phyloP scores from a whole-genome alignment of 2,797 vertebrate genomes.

The Coilia nasus region DNA sequence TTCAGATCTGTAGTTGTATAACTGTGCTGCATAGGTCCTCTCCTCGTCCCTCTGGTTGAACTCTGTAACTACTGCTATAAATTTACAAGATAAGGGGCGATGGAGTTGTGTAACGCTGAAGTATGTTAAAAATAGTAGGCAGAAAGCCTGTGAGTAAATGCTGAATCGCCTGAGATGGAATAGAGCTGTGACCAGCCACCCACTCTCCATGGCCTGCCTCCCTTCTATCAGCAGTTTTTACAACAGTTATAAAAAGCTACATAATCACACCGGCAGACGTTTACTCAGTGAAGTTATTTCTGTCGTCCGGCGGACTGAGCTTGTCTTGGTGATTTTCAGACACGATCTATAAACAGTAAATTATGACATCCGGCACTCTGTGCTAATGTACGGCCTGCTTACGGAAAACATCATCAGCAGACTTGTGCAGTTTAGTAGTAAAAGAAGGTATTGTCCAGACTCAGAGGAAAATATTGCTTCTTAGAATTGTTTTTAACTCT shows the following conservation, averaged over 20 bases:
- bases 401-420: not conserved
- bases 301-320: not conserved
- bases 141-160: not conserved
- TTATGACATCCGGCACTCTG: not conserved
- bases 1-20: not conserved
- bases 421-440: not conserved
- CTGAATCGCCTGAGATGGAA: not conserved
- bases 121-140: slow-evolving; percentile 10
- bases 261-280: not conserved
- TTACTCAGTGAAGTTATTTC: not conserved
- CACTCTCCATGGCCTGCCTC: not conserved
- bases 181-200: not conserved
- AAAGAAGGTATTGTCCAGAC: no score
- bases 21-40: not conserved
- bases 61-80: slow-evolving; percentile 5
- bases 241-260: not conserved
- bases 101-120: not conserved
- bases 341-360: not conserved
- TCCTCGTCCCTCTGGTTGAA: not conserved
- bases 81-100: slow-evolving; percentile 4
- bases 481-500: no score
- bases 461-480: no score
- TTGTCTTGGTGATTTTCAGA: not conserved
- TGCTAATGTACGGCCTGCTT: not conserved
- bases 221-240: slow-evolving; percentile 6